Evolutionary conservation across 2,113 vertebrate genomes (phyloP).

Genomic region (Mustela nigripes): DNA sequence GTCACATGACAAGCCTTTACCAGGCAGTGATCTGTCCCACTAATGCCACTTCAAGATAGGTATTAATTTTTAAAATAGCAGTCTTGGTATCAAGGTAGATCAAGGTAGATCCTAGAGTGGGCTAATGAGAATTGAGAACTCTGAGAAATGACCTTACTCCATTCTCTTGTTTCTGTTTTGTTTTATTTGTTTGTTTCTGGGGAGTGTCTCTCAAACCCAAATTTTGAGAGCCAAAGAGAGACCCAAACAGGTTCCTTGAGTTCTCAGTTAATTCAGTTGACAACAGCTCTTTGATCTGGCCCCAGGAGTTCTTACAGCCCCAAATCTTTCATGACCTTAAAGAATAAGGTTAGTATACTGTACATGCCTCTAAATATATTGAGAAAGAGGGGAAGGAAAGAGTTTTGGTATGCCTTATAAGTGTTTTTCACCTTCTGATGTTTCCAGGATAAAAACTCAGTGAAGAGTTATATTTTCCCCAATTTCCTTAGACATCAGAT

Average conservation of each 20-base stretch:
- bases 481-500: not conserved
- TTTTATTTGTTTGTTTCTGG: not conserved
- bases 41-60: not conserved
- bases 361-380: not conserved
- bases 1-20: not conserved
- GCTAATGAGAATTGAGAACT: not conserved
- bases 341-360: not conserved
- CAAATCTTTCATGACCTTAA: not conserved
- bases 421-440: not conserved
- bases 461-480: not conserved
- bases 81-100: not conserved
- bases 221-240: not conserved
- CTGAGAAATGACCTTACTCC: not conserved
- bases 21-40: not conserved
- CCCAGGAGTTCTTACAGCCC: not conserved
- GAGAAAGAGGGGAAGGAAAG: not conserved
- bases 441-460: not conserved
- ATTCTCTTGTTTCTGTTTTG: not conserved
- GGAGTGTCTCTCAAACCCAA: not conserved
- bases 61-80: not conserved
- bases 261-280: not conserved
- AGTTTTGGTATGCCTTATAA: not conserved
- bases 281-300: not conserved
- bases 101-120: not conserved
- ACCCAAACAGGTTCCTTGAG: fast-evolving